A percentile compares a stretch with the other conserved stretches of the same genome.
Evolutionary conservation across 2,888 invertebrate species (phyloP).

Genomic region (Brassicogethes aeneus): DNA sequence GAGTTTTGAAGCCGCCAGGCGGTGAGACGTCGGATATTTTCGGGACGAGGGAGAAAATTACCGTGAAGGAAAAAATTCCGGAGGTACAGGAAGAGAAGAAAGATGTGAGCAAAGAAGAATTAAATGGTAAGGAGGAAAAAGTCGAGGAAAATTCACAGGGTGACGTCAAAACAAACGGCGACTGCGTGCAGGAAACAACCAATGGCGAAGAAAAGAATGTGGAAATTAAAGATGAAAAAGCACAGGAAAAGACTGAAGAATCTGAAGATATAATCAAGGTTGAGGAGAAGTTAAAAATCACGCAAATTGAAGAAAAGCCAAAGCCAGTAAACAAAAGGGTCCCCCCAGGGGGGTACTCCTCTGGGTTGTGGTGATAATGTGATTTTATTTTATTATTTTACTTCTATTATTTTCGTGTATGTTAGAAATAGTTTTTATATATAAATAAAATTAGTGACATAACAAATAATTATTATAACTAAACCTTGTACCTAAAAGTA

Average conservation of each 20-base stretch:
- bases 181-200: not conserved
- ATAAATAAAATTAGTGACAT: too few relatives aligned
- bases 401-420: too few relatives aligned
- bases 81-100: not conserved
- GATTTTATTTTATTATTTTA: too few relatives aligned
- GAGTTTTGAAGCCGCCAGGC: not conserved
- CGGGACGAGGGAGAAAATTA: not conserved
- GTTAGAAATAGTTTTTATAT: too few relatives aligned
- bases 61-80: not conserved
- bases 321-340: not conserved
- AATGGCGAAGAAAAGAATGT: not conserved
- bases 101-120: not conserved
- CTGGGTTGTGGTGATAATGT: not conserved
- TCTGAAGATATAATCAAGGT: not conserved
- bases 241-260: not conserved
- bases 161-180: not conserved
- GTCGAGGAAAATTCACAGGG: not conserved
- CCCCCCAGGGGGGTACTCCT: not conserved
- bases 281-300: not conserved
- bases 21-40: not conserved
- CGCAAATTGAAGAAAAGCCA: not conserved
- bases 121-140: not conserved
- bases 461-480: too few relatives aligned
- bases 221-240: not conserved
- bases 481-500: too few relatives aligned